phyloP scores from a whole-genome alignment of 2,797 vertebrate genomes.

The Phrynocephalus forsythii region DNA sequence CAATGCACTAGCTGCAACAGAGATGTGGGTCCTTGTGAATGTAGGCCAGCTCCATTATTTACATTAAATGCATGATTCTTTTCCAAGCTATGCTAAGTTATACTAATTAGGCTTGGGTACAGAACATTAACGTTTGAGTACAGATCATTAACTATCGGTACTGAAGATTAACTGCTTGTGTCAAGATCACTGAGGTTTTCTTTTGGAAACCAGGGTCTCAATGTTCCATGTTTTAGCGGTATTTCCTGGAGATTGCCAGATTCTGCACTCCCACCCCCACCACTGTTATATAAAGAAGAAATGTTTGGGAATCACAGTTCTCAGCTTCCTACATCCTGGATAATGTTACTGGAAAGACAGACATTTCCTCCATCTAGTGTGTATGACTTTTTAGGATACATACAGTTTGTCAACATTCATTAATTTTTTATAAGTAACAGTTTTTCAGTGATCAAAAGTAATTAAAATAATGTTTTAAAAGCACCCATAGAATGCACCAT shows the following conservation, averaged over 20 bases:
- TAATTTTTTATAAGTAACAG: background rate
- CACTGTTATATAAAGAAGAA: background rate
- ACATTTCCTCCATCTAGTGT: background rate
- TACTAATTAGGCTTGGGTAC: constrained; percentile 36
- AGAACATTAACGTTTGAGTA: constrained; percentile 43
- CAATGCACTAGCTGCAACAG: background rate
- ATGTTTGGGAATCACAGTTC: constrained; percentile 1
- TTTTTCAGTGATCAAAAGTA: background rate
- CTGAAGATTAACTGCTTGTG: constrained; percentile 41
- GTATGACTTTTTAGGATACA: background rate
- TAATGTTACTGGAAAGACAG: constrained; percentile 11
- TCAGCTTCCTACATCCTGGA: background rate
- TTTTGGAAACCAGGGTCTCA: constrained; percentile 11
- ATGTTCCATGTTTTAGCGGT: background rate
- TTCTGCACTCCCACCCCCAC: background rate
- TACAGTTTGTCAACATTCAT: background rate
- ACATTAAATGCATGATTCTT: constrained; percentile 38
- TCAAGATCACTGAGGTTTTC: constrained; percentile 38
- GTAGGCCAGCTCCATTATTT: constrained; percentile 34
- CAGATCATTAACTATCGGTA: constrained; percentile 42
- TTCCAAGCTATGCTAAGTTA: constrained; percentile 37
- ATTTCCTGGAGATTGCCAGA: constrained; percentile 19
- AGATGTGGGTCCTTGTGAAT: background rate
- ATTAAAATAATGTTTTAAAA: background rate
- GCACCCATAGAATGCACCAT: background rate